Evolutionary conservation across 2,888 invertebrate genomes (phyloP).

Genomic region (Pharmacophagus antenor): DNA sequence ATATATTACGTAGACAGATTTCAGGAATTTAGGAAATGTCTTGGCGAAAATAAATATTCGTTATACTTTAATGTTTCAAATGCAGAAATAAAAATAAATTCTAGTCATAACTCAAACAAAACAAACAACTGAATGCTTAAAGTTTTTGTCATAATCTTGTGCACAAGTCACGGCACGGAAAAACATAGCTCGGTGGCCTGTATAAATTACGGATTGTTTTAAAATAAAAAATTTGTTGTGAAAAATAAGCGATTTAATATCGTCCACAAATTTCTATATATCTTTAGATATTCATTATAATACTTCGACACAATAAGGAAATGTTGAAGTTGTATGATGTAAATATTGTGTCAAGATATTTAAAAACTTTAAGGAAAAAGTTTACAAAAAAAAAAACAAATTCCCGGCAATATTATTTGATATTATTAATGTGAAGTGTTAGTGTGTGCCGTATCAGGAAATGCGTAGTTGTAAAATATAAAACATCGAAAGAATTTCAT

Average conservation of each 20-base stretch:
- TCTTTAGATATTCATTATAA: too few relatives aligned
- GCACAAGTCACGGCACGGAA: neutral
- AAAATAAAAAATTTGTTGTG: neutral
- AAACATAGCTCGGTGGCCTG: neutral
- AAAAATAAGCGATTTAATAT: too few relatives aligned
- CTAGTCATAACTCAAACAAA: constrained; percentile 15
- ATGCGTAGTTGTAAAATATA: neutral
- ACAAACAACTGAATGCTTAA: constrained; percentile 19
- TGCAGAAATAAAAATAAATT: constrained; percentile 12
- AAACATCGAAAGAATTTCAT: neutral
- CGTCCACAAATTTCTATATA: too few relatives aligned
- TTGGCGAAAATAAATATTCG: constrained; percentile 7
- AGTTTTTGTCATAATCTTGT: constrained; percentile 15
- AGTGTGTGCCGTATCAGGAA: neutral
- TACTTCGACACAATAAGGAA: too few relatives aligned
- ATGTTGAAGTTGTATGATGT: too few relatives aligned
- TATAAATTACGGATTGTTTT: neutral
- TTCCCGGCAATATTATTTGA: neutral
- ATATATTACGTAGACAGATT: neutral
- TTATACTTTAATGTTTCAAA: constrained; percentile 10
- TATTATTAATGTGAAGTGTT: neutral
- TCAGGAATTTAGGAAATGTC: neutral
- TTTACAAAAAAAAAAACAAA: too few relatives aligned
- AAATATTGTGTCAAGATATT: too few relatives aligned
- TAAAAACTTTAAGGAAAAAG: too few relatives aligned